Conservation (phyloP, 2,797 vertebrate species). For the Galagoides demidoff region DNA sequence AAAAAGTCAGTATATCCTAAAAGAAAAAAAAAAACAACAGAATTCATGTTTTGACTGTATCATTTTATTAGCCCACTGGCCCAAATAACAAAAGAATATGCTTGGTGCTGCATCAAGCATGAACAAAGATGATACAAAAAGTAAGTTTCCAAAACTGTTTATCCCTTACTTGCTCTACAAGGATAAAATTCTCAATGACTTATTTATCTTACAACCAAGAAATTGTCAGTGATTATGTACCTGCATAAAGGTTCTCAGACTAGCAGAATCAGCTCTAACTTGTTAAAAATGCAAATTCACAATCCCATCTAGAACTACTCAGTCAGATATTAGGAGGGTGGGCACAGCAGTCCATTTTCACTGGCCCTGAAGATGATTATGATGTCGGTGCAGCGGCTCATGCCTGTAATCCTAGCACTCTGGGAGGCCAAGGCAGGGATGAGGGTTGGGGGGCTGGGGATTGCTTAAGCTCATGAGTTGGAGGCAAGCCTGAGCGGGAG, state of each 20-base stretch:
- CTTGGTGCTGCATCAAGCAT: not conserved
- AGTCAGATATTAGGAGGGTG: not conserved
- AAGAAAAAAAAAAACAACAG: not conserved
- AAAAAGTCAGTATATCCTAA: not conserved
- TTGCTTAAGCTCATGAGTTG: no score
- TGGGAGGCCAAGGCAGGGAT: no score
- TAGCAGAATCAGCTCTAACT: not conserved
- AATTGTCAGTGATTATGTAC: not conserved
- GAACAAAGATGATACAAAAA: not conserved
- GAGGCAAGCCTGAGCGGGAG: no score
- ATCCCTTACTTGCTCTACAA: not conserved
- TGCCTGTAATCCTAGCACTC: no score
- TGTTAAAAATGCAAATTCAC: constrained; percentile 5
- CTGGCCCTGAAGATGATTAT: not conserved
- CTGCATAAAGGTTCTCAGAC: not conserved
- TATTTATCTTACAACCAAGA: not conserved
- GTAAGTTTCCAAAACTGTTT: not conserved
- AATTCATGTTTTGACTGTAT: not conserved
- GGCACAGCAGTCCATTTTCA: not conserved
- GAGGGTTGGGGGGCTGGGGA: no score
- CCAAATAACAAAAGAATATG: not conserved
- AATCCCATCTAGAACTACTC: not conserved
- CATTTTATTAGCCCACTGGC: not conserved
- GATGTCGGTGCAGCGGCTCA: not conserved
- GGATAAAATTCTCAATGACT: not conserved